phyloP scores from a whole-genome alignment of 2,888 invertebrate species.

The Nowickia ferox region DNA sequence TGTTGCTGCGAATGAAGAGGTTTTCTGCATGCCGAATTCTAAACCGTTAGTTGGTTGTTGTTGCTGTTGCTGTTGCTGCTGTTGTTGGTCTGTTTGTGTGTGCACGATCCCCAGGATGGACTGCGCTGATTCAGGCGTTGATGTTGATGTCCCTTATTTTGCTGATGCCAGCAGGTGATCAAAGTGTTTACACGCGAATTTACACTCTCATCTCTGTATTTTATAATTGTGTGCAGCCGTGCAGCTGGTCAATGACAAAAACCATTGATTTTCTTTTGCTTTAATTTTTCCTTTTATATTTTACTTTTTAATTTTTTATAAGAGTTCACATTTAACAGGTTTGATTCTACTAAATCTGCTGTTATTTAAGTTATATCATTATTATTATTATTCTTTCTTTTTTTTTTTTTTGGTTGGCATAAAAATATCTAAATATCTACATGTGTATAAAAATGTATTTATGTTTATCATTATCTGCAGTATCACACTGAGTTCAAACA shows the following conservation, averaged over 20 bases:
- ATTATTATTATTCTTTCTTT: slow-evolving; percentile 37
- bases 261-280: slow-evolving; percentile 59
- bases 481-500: slow-evolving; percentile 64
- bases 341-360: slow-evolving; percentile 57
- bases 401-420: neutral
- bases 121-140: slow-evolving; percentile 55
- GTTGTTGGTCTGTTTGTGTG: slow-evolving; percentile 23
- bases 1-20: slow-evolving; percentile 21
- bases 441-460: slow-evolving; percentile 40
- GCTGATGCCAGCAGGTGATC: slow-evolving; percentile 81
- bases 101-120: slow-evolving; percentile 24
- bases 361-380: slow-evolving; percentile 50
- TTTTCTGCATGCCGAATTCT: slow-evolving; percentile 31
- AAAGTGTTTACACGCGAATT: slow-evolving; percentile 84
- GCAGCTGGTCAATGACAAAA: slow-evolving; percentile 72
- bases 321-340: slow-evolving; percentile 59
- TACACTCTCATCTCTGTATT: slow-evolving; percentile 81
- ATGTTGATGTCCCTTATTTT: slow-evolving; percentile 69
- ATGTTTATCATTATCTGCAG: slow-evolving; percentile 55
- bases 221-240: slow-evolving; percentile 63
- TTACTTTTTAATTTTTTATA: slow-evolving; percentile 1
- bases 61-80: neutral
- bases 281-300: neutral
- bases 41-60: slow-evolving; percentile 53
- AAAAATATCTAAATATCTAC: slow-evolving; percentile 49